phyloP scores from a whole-genome alignment of 64 coral and sea anemone genomes.

The Montipora sp. region DNA sequence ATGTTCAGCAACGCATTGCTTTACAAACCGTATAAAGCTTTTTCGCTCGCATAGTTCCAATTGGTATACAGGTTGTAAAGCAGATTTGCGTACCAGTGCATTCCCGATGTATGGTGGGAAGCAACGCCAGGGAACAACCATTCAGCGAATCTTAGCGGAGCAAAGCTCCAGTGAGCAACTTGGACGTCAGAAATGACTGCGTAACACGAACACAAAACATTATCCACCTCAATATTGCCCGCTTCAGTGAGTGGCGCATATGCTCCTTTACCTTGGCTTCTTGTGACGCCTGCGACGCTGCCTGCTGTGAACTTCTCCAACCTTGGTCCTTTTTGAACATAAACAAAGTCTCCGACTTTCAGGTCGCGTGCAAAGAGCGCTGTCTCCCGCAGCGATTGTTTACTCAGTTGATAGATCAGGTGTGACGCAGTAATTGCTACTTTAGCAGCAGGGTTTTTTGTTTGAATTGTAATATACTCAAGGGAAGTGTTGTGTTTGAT shows the following conservation, averaged over 20 bases:
- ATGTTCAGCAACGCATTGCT: neutral
- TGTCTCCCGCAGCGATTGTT: slow-evolving; percentile 65
- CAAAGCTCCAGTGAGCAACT: slow-evolving; percentile 80
- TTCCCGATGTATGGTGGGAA: slow-evolving; percentile 5
- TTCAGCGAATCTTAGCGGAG: slow-evolving; percentile 59
- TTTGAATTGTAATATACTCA: slow-evolving; percentile 62
- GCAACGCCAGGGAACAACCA: slow-evolving; percentile 57
- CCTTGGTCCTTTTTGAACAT: slow-evolving; percentile 40
- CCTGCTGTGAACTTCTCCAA: slow-evolving; percentile 64
- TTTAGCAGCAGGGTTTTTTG: slow-evolving; percentile 56
- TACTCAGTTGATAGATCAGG: slow-evolving; percentile 93
- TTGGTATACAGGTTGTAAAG: slow-evolving; percentile 53
- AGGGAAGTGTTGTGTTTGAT: slow-evolving; percentile 42
- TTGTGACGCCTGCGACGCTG: slow-evolving; percentile 33
- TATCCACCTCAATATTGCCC: slow-evolving; percentile 78
- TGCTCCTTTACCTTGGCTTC: slow-evolving; percentile 34
- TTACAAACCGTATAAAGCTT: neutral
- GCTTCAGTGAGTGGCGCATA: slow-evolving; percentile 87
- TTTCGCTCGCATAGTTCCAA: slow-evolving; percentile 39
- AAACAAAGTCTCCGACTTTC: slow-evolving; percentile 74
- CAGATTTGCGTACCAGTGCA: slow-evolving; percentile 80
- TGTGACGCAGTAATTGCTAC: slow-evolving; percentile 81
- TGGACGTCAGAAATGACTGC: slow-evolving; percentile 59
- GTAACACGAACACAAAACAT: slow-evolving; percentile 76
- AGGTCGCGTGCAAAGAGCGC: slow-evolving; percentile 60